phyloP scores from a whole-genome alignment of 2,113 vertebrate genomes.

The Hoplias malabaricus region DNA sequence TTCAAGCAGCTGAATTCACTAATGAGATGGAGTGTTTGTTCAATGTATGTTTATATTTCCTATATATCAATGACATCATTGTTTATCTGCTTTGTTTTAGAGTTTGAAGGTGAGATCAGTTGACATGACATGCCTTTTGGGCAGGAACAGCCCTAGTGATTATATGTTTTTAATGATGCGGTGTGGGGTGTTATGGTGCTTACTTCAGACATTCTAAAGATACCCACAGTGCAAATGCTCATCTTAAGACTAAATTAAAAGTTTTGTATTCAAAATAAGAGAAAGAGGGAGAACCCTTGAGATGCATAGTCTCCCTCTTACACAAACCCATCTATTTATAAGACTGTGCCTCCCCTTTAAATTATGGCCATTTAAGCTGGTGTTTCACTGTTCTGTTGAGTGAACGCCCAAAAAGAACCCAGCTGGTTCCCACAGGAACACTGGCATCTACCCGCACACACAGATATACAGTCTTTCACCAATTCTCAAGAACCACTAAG shows the following conservation, averaged over 20 bases:
- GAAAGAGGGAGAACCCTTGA: not conserved
- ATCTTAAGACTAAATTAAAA: not conserved
- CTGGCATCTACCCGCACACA: not conserved
- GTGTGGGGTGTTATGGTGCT: not conserved
- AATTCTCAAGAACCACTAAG: slow-evolving; percentile 1
- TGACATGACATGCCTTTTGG: too few species aligned
- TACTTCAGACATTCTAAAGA: not conserved
- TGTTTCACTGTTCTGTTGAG: not conserved
- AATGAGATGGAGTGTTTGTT: too few species aligned
- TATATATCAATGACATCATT: too few species aligned
- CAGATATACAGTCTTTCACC: slow-evolving; percentile 13
- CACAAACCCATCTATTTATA: not conserved
- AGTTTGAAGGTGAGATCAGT: too few species aligned
- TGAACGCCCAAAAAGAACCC: slow-evolving; percentile 20
- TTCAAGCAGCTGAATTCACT: too few species aligned
- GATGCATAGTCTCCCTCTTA: too few species aligned
- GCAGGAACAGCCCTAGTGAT: too few species aligned
- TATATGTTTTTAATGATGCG: too few species aligned
- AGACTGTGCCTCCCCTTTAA: not conserved
- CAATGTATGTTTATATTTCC: too few species aligned
- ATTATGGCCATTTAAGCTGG: slow-evolving; percentile 5
- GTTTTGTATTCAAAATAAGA: not conserved
- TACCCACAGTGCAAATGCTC: not conserved
- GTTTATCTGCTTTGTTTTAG: too few species aligned
- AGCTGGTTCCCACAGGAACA: slow-evolving; percentile 33